Evolutionary conservation across 2,888 invertebrate species (phyloP).

Genomic region (Pemphredon lugubris): DNA sequence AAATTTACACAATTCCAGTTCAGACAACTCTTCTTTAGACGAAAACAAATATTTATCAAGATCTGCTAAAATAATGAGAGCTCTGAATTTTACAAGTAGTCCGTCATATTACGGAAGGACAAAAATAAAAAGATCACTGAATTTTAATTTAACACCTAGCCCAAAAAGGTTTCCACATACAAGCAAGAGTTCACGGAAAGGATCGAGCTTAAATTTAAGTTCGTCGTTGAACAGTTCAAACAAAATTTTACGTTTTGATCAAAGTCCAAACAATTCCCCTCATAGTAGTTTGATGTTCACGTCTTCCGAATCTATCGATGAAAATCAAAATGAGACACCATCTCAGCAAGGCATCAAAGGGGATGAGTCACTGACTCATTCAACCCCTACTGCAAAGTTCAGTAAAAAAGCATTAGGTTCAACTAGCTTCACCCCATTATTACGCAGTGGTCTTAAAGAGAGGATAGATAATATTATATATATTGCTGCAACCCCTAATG

Average conservation of each 20-base stretch:
- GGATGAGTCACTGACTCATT: slow-evolving; percentile 65
- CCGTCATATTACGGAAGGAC: slow-evolving; percentile 59
- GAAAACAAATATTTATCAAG: slow-evolving; percentile 66
- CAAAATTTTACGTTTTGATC: slow-evolving; percentile 64
- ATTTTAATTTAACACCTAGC: slow-evolving; percentile 72
- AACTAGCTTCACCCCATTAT: slow-evolving; percentile 50
- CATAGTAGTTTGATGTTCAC: slow-evolving; percentile 61
- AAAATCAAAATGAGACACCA: slow-evolving; percentile 77
- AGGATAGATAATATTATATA: slow-evolving; percentile 65
- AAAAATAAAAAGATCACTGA: slow-evolving; percentile 73
- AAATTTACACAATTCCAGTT: slow-evolving; percentile 50
- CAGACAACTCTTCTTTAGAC: slow-evolving; percentile 54
- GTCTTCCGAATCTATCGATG: slow-evolving; percentile 73
- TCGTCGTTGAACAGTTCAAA: slow-evolving; percentile 60
- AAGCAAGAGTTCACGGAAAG: slow-evolving; percentile 38
- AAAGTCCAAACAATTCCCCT: slow-evolving; percentile 65
- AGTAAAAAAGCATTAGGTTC: slow-evolving; percentile 22
- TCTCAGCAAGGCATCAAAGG: slow-evolving; percentile 66
- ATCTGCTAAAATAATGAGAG: slow-evolving; percentile 75
- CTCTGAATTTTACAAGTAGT: slow-evolving; percentile 68
- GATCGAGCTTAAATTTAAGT: slow-evolving; percentile 50
- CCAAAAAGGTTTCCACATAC: slow-evolving; percentile 60
- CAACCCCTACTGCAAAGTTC: slow-evolving; percentile 55
- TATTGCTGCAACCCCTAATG: slow-evolving; percentile 59
- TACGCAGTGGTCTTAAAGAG: slow-evolving; percentile 62